Percentiles rank a stretch among this genome's conserved stretches.
Conservation (phyloP, 2,888 invertebrate species). For the Chrysina gloriosa region DNA sequence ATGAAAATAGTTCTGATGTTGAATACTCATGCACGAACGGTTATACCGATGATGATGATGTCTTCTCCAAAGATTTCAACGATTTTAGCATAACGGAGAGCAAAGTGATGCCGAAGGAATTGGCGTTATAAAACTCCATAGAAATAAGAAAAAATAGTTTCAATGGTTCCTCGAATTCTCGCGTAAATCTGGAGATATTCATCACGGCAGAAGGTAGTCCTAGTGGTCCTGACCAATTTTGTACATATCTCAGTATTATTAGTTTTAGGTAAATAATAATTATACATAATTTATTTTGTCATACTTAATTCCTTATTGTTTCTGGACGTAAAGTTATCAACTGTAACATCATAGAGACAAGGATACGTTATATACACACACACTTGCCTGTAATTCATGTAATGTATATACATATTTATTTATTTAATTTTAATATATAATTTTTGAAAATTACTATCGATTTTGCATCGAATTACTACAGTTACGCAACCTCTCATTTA, state of each 20-base stretch:
- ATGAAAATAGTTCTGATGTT: slow-evolving; percentile 35
- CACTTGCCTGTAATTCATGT: slow-evolving; percentile 4
- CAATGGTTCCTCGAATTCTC: neutral
- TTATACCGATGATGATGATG: slow-evolving; percentile 41
- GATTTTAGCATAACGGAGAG: slow-evolving; percentile 42
- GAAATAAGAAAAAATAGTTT: neutral
- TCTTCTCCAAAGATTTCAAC: slow-evolving; percentile 48
- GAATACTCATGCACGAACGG: slow-evolving; percentile 17
- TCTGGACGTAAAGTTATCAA: neutral
- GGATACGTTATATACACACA: neutral
- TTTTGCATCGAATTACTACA: neutral
- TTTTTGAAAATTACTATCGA: neutral
- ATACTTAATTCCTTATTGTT: neutral
- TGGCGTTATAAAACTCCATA: neutral
- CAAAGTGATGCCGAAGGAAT: neutral
- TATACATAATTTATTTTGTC: slow-evolving; percentile 32
- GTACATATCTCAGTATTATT: slow-evolving; percentile 42
- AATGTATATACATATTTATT: slow-evolving; percentile 27
- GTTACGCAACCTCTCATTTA: no score
- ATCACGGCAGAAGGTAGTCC: neutral
- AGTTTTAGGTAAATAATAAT: slow-evolving; percentile 8
- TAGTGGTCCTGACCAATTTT: slow-evolving; percentile 26
- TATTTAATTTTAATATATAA: slow-evolving; percentile 36
- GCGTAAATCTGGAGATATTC: neutral
- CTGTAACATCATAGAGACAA: neutral